Percentiles rank a stretch among this genome's conserved stretches.
Conservation (phyloP, 2,113 vertebrate species). For the Eupsittula cactorum region DNA sequence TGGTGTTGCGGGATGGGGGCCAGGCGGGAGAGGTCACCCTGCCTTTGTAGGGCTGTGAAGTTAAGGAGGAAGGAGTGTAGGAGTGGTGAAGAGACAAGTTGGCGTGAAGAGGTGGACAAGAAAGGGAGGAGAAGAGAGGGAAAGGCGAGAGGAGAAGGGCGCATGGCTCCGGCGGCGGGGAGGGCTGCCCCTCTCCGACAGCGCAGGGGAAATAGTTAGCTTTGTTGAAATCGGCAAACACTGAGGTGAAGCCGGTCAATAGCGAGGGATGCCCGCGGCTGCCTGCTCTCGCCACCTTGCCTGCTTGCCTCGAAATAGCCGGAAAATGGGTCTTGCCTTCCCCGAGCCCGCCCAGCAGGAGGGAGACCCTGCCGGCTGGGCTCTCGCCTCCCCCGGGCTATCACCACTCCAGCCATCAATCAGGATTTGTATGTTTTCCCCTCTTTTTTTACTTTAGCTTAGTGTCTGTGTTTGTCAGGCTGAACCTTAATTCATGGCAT, state of each 20-base stretch:
- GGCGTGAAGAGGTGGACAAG: not conserved
- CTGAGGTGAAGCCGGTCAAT: conserved; percentile 28
- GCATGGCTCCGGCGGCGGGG: not conserved
- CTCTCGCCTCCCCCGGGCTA: not conserved
- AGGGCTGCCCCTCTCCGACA: not conserved
- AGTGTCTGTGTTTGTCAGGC: not conserved
- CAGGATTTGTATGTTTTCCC: not conserved
- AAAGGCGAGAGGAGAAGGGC: not conserved
- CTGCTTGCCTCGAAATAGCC: not conserved
- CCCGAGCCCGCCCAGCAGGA: not conserved
- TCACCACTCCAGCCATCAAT: not conserved
- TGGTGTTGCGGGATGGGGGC: not conserved
- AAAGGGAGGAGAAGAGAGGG: not conserved
- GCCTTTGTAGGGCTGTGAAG: not conserved
- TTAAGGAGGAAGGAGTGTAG: not conserved
- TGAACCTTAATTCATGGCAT: not conserved
- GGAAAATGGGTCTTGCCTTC: conserved; percentile 12
- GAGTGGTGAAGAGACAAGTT: not conserved
- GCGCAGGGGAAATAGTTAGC: conserved; percentile 17
- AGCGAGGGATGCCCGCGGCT: not conserved
- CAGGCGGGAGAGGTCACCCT: not conserved
- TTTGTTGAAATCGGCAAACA: conserved; percentile 40
- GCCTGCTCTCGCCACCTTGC: not conserved
- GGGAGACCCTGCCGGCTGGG: not conserved
- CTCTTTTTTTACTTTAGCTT: not conserved